A percentile compares a stretch with the other conserved stretches of the same genome.
Evolutionary conservation across 2,797 vertebrate genomes (phyloP).

Genomic region (Xerus rutilus): DNA sequence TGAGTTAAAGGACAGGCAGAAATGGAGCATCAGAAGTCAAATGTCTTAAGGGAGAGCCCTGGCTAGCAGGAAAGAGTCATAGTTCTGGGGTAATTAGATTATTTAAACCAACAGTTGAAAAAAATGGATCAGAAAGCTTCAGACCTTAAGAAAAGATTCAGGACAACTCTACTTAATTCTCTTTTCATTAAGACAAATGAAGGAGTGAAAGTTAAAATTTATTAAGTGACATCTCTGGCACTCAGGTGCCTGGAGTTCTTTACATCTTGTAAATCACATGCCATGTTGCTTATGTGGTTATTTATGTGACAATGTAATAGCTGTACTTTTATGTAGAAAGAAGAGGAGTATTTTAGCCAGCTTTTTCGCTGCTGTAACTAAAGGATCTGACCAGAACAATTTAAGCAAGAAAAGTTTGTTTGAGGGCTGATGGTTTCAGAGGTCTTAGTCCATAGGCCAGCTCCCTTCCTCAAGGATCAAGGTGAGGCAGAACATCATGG

Average conservation of each 20-base stretch:
- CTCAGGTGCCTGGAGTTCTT: not conserved
- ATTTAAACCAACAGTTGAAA: not conserved
- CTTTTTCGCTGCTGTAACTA: no score
- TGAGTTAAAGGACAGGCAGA: not conserved
- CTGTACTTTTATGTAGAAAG: slow-evolving; percentile 29
- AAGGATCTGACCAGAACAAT: no score
- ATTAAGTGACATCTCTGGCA: not conserved
- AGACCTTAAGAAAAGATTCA: not conserved
- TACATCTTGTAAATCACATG: slow-evolving; percentile 7
- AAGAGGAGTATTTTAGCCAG: not conserved
- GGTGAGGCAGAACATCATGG: no score
- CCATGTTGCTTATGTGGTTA: not conserved
- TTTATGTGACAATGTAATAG: not conserved
- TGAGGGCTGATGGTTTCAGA: no score
- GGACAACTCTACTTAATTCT: not conserved
- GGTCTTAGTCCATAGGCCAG: no score
- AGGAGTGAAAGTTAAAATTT: slow-evolving; percentile 7
- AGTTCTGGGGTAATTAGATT: not conserved
- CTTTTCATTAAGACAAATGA: slow-evolving; percentile 9
- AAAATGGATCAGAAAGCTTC: not conserved
- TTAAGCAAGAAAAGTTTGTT: no score
- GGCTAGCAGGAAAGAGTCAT: not conserved
- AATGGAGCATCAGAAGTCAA: not conserved
- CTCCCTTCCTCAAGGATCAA: no score
- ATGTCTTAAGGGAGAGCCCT: not conserved